phyloP scores from a whole-genome alignment of 1,140 invertebrate genomes.

The Solen grandis region DNA sequence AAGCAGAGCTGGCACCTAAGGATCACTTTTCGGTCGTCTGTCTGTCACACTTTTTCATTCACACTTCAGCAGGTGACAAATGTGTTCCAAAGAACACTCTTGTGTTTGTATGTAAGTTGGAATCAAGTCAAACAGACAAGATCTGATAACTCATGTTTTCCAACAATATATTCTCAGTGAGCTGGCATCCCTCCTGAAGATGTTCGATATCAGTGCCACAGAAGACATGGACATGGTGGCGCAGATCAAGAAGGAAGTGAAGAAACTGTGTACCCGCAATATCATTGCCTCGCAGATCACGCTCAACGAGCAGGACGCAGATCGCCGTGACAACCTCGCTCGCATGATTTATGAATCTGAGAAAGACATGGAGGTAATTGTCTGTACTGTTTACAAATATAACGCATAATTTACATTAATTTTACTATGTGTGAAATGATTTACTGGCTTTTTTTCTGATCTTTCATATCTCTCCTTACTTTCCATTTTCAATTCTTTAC shows the following conservation, averaged over 20 bases:
- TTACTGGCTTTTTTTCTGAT: neutral
- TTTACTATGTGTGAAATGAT: too few relatives aligned
- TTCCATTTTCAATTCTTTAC: neutral
- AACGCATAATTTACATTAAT: too few relatives aligned
- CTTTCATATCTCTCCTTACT: neutral
- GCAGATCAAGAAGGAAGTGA: slow-evolving; percentile 79
- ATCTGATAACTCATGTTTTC: too few relatives aligned
- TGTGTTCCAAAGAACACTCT: too few relatives aligned
- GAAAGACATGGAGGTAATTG: slow-evolving; percentile 68
- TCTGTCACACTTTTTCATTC: too few relatives aligned
- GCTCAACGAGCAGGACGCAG: slow-evolving; percentile 71
- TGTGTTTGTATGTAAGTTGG: too few relatives aligned
- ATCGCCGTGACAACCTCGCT: slow-evolving; percentile 67
- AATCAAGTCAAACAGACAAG: too few relatives aligned
- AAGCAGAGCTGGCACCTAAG: too few relatives aligned
- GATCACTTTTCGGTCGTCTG: too few relatives aligned
- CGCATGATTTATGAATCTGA: slow-evolving; percentile 73
- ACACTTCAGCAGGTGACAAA: too few relatives aligned
- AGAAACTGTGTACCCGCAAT: slow-evolving; percentile 77
- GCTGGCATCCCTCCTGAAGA: slow-evolving; percentile 72
- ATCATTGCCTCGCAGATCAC: slow-evolving; percentile 76
- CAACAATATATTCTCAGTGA: slow-evolving; percentile 73
- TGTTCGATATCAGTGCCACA: slow-evolving; percentile 75
- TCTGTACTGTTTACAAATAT: too few relatives aligned
- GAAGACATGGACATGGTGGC: slow-evolving; percentile 80